Evolutionary conservation across 2,888 invertebrate genomes (phyloP).

Genomic region (Eupithecia pulchellata): DNA sequence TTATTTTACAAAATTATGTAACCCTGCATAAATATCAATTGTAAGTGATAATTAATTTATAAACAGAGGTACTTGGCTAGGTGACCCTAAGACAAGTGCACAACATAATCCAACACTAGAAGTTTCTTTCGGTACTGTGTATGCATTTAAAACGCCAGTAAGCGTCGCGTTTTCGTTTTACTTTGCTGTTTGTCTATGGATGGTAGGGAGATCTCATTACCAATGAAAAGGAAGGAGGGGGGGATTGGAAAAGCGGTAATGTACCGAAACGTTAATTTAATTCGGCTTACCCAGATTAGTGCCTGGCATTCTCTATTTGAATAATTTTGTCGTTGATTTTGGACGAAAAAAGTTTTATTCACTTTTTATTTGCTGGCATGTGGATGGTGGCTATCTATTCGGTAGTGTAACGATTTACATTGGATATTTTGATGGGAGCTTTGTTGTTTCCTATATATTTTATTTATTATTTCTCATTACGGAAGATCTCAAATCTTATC

Average conservation of each 20-base stretch:
- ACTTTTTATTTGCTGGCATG: constrained; percentile 46
- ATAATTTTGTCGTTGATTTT: constrained; percentile 70
- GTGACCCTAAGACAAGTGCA: not conserved
- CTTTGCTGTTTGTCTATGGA: constrained; percentile 17
- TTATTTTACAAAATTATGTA: not conserved
- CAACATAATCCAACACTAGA: not conserved
- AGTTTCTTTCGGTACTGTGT: not conserved
- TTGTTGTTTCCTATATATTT: too few species aligned
- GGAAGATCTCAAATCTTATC: constrained; percentile 11
- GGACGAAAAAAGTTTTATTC: constrained; percentile 54
- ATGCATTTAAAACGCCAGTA: not conserved
- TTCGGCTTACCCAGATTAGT: constrained; percentile 61
- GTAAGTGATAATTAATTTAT: not conserved
- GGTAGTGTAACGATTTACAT: constrained; percentile 39
- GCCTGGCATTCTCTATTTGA: constrained; percentile 64
- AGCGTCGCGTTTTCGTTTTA: constrained; percentile 11
- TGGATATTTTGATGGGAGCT: constrained; percentile 31
- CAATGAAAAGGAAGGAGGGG: constrained; percentile 60
- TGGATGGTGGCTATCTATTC: constrained; percentile 37
- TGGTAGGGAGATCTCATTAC: constrained; percentile 42
- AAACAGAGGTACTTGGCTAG: not conserved
- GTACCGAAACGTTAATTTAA: constrained; percentile 71
- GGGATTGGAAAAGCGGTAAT: constrained; percentile 71
- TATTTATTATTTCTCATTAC: constrained; percentile 16
- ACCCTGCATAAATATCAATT: not conserved